A percentile compares a stretch with the other conserved stretches of the same genome.
phyloP scores from a whole-genome alignment of 2,888 invertebrate species.

The Temnothorax rugatulus region DNA sequence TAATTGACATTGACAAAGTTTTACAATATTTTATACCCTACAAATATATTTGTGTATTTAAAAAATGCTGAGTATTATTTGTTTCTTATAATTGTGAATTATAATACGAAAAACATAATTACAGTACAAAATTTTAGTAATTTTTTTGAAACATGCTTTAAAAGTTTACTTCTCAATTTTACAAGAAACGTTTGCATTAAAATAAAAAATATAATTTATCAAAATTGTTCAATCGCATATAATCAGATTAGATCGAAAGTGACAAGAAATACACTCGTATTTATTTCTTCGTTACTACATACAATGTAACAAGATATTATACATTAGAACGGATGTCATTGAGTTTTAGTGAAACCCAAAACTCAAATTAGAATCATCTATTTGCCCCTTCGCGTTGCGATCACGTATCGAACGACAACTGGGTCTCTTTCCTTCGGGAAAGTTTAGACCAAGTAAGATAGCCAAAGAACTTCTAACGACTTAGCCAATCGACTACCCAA shows the following conservation, averaged over 20 bases:
- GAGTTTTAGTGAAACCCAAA: slow-evolving; percentile 24
- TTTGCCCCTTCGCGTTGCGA: slow-evolving; percentile 39
- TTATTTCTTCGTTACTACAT: background rate
- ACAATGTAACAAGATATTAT: background rate
- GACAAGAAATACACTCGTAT: background rate
- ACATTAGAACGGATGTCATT: slow-evolving; percentile 8
- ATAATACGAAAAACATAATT: too few species aligned
- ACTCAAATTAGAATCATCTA: slow-evolving; percentile 63
- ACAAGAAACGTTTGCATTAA: background rate
- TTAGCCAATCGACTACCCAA: slow-evolving; percentile 51
- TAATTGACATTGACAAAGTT: background rate
- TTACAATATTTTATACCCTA: background rate
- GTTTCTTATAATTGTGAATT: too few species aligned
- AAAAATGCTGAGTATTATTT: background rate
- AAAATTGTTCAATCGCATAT: background rate
- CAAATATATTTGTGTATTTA: background rate
- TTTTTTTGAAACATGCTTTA: background rate
- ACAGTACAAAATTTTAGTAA: background rate
- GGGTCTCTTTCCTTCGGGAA: background rate
- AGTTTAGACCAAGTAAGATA: slow-evolving; percentile 11
- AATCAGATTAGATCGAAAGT: background rate
- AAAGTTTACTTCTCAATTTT: background rate
- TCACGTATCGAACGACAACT: slow-evolving; percentile 60
- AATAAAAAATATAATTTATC: too few species aligned
- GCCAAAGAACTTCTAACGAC: slow-evolving; percentile 70